phyloP scores from a whole-genome alignment of 64 coral and sea anemone genomes.

The Hydrozoanthus tunicans region DNA sequence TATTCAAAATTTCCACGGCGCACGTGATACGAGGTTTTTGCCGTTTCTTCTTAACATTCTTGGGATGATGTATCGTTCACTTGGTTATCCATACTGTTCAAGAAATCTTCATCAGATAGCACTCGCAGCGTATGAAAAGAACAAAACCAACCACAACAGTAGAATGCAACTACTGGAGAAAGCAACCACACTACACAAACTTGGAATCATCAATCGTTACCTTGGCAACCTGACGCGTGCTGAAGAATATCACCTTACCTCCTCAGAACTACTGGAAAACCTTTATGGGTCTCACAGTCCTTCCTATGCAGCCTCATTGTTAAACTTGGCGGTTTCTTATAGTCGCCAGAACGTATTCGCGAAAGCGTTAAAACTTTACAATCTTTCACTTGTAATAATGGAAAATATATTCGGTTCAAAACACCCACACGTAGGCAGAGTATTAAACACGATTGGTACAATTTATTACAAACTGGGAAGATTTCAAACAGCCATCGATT shows the following conservation, averaged over 20 bases:
- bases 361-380: slow-evolving; percentile 66
- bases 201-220: slow-evolving; percentile 83
- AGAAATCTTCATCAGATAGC: slow-evolving; percentile 67
- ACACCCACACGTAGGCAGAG: slow-evolving; percentile 68
- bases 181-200: slow-evolving; percentile 78
- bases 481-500: slow-evolving; percentile 55
- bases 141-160: background rate
- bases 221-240: slow-evolving; percentile 56
- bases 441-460: slow-evolving; percentile 64
- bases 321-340: slow-evolving; percentile 81
- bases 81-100: slow-evolving; percentile 73
- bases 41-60: slow-evolving; percentile 65
- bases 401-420: slow-evolving; percentile 46
- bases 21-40: background rate
- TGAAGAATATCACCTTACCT: slow-evolving; percentile 49
- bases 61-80: slow-evolving; percentile 58
- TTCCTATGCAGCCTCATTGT: slow-evolving; percentile 56
- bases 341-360: slow-evolving; percentile 53
- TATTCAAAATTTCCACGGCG: background rate
- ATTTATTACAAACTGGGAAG: slow-evolving; percentile 71
- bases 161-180: slow-evolving; percentile 25
- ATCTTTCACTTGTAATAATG: slow-evolving; percentile 67
- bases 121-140: background rate
- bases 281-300: slow-evolving; percentile 37
- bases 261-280: slow-evolving; percentile 50